These are phyloP conservation scores for Myotis pilosus DNA, from an alignment of 2,797 vertebrate genomes.

Conservation along the genomic window DNA sequence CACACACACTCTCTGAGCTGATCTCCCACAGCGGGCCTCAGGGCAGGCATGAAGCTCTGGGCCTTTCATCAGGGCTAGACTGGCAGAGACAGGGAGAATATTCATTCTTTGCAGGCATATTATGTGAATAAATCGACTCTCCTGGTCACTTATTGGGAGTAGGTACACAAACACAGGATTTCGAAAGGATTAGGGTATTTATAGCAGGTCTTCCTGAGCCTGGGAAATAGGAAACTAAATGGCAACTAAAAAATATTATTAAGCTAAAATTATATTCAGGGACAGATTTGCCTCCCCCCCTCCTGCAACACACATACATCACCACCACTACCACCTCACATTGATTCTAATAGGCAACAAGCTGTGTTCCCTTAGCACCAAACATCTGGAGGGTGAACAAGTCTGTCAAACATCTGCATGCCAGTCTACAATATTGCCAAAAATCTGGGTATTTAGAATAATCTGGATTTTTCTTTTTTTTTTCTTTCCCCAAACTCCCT, in stretches of 20 bases:
- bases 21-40: neutral
- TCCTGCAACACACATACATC: neutral
- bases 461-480: neutral
- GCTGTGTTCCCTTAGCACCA: conserved; percentile 34
- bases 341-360: conserved; percentile 51
- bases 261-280: neutral
- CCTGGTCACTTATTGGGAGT: neutral
- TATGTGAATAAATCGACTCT: neutral
- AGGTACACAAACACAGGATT: neutral
- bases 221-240: neutral
- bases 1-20: neutral
- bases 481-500: neutral
- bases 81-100: neutral
- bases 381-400: neutral
- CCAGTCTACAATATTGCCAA: neutral
- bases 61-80: neutral
- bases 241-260: neutral
- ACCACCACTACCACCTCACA: neutral
- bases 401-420: conserved; percentile 27
- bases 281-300: neutral
- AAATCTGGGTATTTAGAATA: conserved; percentile 14
- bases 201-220: neutral
- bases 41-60: neutral
- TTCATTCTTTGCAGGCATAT: neutral
- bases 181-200: neutral